Percentiles rank a stretch among this genome's conserved stretches.
Conservation (phyloP, 2,113 vertebrate genomes). For the Mastomys natalensis region DNA sequence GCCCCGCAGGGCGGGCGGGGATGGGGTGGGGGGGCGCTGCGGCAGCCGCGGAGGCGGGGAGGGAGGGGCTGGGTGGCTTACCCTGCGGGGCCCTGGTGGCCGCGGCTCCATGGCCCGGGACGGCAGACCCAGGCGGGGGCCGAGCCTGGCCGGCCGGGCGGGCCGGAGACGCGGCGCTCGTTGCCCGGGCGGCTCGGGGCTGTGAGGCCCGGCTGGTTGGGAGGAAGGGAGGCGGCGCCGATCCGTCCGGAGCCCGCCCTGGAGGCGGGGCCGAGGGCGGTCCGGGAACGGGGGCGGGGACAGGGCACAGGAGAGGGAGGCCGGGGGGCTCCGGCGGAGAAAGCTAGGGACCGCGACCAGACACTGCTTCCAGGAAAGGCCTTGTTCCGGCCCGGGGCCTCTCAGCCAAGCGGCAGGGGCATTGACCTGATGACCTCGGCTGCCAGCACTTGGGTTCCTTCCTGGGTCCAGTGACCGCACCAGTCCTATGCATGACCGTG, state of each 20-base stretch:
- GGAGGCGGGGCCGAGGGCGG: conserved; percentile 73
- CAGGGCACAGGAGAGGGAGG: not conserved
- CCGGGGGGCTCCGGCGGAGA: not conserved
- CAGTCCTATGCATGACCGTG: not conserved
- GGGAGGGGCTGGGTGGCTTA: conserved; percentile 77
- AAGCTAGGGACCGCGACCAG: not conserved
- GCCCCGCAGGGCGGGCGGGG: conserved; percentile 65
- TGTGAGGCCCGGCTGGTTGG: conserved; percentile 68
- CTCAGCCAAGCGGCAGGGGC: not conserved
- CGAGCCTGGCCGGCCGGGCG: conserved; percentile 70
- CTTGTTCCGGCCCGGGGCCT: not conserved
- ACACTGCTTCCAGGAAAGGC: not conserved
- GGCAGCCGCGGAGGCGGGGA: conserved; percentile 65
- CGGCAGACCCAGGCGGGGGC: conserved; percentile 57
- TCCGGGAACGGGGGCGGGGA: conserved; percentile 48
- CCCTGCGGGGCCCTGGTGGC: conserved; percentile 80
- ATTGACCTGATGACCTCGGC: not conserved
- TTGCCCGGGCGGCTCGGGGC: conserved; percentile 74
- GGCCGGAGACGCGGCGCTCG: conserved; percentile 75
- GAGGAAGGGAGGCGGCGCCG: conserved; percentile 71
- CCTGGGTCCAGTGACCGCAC: not conserved
- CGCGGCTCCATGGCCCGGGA: conserved; percentile 76
- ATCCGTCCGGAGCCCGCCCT: conserved; percentile 71
- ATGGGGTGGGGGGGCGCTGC: conserved; percentile 72
- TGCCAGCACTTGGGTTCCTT: not conserved